Evolutionary conservation across 1,140 invertebrate species (phyloP).

Genomic region (Mamestra configurata): DNA sequence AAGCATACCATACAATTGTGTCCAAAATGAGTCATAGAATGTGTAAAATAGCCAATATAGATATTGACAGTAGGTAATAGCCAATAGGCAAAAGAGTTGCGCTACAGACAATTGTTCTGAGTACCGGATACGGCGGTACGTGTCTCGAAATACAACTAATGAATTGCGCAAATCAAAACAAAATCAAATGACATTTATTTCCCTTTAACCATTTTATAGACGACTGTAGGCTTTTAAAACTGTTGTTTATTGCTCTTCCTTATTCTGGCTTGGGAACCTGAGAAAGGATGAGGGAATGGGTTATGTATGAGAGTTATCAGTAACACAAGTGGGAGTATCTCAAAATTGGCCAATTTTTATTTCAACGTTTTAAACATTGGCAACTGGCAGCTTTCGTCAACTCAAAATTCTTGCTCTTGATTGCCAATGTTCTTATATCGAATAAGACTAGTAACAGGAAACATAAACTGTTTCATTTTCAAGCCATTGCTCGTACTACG

Average conservation of each 20-base stretch:
- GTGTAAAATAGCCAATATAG: conserved; percentile 20
- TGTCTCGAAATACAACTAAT: conserved; percentile 3
- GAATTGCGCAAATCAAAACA: conserved; percentile 36
- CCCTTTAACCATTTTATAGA: conserved; percentile 16
- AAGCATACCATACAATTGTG: conserved; percentile 30
- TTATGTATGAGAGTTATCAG: background rate
- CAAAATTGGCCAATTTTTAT: too few relatives aligned
- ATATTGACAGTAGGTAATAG: background rate
- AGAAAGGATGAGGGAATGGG: background rate
- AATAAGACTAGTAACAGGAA: too few relatives aligned
- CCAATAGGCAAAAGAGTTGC: conserved; percentile 22
- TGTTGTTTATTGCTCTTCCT: conserved; percentile 28
- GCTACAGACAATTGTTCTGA: background rate
- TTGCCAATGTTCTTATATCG: too few relatives aligned
- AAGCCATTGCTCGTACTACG: background rate
- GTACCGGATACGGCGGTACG: conserved; percentile 23
- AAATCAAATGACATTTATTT: conserved; percentile 36
- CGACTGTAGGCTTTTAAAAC: background rate
- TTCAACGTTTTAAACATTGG: too few relatives aligned
- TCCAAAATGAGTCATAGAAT: conserved; percentile 20
- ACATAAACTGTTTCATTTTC: too few relatives aligned
- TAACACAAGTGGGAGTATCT: too few relatives aligned
- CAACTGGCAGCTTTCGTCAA: too few relatives aligned
- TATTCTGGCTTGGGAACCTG: background rate
- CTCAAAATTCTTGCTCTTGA: too few relatives aligned